These are phyloP conservation scores for Bombus turneri DNA, from an alignment of 1,140 invertebrate species.

Conservation along the genomic window DNA sequence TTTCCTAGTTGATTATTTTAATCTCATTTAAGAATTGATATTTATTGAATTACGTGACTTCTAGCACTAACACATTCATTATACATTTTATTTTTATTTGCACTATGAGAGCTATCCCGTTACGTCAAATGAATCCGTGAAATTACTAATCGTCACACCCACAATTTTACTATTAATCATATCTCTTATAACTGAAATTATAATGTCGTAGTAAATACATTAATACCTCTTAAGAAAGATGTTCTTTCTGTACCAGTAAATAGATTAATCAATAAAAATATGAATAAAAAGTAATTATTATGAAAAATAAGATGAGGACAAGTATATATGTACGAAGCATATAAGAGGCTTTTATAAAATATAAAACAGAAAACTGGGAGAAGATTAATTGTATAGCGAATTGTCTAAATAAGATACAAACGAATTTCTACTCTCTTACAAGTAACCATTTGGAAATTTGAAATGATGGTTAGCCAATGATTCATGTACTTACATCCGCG, in stretches of 20 bases:
- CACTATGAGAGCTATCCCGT: slow-evolving; percentile 24
- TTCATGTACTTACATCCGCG: background rate
- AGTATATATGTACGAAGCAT: too few relatives aligned
- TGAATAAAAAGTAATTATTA: background rate
- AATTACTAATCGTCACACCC: background rate
- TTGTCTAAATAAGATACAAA: background rate
- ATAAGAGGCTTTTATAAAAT: background rate
- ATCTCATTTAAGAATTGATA: background rate
- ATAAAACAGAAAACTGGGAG: background rate
- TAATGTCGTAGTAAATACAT: background rate
- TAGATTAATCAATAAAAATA: background rate
- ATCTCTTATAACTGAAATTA: background rate
- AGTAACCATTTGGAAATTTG: background rate
- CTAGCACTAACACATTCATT: background rate
- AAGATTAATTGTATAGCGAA: background rate
- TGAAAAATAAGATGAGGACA: too few relatives aligned
- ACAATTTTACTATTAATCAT: background rate
- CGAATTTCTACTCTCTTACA: background rate
- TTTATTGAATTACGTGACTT: background rate
- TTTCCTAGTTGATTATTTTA: background rate
- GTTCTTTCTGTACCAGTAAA: background rate
- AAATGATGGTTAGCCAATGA: background rate
- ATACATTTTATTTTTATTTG: background rate
- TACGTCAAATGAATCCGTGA: slow-evolving; percentile 23
- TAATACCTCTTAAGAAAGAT: background rate